These are phyloP conservation scores for Corydoras maculifer DNA, from an alignment of 2,113 vertebrate genomes.

Conservation along the genomic window DNA sequence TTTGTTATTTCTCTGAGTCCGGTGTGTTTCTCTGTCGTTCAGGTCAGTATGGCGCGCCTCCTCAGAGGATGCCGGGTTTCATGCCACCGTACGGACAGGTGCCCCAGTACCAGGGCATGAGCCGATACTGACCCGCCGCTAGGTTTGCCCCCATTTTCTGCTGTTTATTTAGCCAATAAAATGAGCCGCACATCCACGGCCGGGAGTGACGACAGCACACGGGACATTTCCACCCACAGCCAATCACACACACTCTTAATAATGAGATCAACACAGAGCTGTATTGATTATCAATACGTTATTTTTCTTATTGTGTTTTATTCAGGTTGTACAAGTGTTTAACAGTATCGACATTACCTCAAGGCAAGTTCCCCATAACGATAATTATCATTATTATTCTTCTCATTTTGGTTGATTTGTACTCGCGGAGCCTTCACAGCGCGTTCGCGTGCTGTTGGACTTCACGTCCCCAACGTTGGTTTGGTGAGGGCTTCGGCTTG, in stretches of 20 bases:
- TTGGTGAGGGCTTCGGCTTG: conserved; percentile 91
- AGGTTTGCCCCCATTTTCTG: conserved; percentile 92
- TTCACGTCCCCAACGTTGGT: conserved; percentile 88
- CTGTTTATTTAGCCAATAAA: conserved; percentile 76
- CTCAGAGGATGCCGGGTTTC: conserved; percentile 92
- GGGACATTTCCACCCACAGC: conserved; percentile 79
- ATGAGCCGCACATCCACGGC: conserved; percentile 79
- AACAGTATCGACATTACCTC: conserved; percentile 81
- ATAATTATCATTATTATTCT: not conserved
- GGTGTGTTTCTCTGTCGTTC: conserved; percentile 17
- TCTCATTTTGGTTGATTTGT: conserved; percentile 50
- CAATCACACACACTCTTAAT: conserved; percentile 28
- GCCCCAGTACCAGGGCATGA: conserved; percentile 93
- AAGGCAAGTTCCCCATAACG: conserved; percentile 94
- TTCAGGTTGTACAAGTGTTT: conserved; percentile 97
- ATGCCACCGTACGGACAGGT: conserved; percentile 94
- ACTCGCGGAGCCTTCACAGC: conserved; percentile 91
- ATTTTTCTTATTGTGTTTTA: conserved; percentile 86
- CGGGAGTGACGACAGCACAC: conserved; percentile 63
- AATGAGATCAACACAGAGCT: not conserved
- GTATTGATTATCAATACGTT: conserved; percentile 43
- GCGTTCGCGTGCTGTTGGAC: conserved; percentile 93
- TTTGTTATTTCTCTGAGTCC: too few species aligned
- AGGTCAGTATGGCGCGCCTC: conserved; percentile 95
- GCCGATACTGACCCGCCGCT: conserved; percentile 94